phyloP scores from a whole-genome alignment of 2,113 vertebrate genomes.

The Vicugna pacos region DNA sequence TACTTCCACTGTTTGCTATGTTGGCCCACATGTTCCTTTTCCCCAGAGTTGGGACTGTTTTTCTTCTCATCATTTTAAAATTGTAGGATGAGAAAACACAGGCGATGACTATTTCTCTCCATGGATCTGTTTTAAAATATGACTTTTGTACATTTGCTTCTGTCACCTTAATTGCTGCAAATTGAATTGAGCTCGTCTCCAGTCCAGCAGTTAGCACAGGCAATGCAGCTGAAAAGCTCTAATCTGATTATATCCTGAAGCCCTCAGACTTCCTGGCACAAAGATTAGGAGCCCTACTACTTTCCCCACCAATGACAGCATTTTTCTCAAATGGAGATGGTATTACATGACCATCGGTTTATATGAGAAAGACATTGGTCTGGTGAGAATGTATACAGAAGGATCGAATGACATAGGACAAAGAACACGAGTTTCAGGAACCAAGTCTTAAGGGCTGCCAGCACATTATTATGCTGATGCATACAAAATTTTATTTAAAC shows the following conservation, averaged over 20 bases:
- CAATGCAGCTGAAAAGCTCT: conserved; percentile 16
- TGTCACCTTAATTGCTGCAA: conserved; percentile 64
- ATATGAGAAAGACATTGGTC: neutral
- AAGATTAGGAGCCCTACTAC: neutral
- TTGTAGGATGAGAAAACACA: neutral
- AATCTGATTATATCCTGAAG: conserved; percentile 59
- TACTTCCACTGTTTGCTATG: neutral
- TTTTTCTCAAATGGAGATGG: conserved; percentile 23
- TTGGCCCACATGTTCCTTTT: accelerated
- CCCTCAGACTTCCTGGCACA: conserved; percentile 61
- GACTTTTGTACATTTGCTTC: conserved; percentile 45
- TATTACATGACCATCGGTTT: conserved; percentile 28
- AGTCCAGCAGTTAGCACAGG: conserved; percentile 43
- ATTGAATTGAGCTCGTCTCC: conserved; percentile 62
- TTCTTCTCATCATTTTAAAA: conserved; percentile 31
- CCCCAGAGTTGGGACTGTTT: neutral
- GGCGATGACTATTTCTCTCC: neutral
- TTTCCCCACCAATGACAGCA: neutral
- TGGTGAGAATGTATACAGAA: neutral
- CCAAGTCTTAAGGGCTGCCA: neutral
- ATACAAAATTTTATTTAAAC: neutral
- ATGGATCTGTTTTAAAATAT: neutral
- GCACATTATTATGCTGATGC: neutral
- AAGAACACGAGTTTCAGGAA: neutral
- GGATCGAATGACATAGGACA: neutral